Conservation (phyloP, 2,888 invertebrate genomes). For the Thymelicus lineola region DNA sequence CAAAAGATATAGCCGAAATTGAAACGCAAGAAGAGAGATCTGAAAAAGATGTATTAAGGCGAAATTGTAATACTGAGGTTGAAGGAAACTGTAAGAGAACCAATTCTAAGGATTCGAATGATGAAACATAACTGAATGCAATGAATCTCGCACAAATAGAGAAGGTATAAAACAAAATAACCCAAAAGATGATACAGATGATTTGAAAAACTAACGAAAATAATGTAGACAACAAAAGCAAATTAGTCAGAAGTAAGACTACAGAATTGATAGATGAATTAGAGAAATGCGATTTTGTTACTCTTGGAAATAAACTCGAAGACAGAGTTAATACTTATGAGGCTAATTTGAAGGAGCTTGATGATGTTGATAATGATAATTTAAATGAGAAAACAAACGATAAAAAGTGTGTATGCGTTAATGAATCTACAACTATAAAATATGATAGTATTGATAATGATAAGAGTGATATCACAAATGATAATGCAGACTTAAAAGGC, state of each 20-base stretch:
- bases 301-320: slow-evolving; percentile 76
- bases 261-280: slow-evolving; percentile 72
- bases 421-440: slow-evolving; percentile 11
- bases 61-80: neutral
- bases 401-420: slow-evolving; percentile 2
- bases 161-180: neutral
- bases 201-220: neutral
- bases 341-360: slow-evolving; percentile 66
- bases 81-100: neutral
- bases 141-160: no score
- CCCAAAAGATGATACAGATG: neutral
- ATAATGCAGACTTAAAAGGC: slow-evolving; percentile 8
- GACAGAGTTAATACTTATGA: slow-evolving; percentile 68
- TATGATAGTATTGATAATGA: slow-evolving; percentile 14
- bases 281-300: slow-evolving; percentile 80
- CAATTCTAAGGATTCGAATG: neutral
- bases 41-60: no score
- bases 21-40: neutral
- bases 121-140: neutral
- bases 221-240: slow-evolving; percentile 4
- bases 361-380: slow-evolving; percentile 40
- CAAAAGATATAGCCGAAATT: neutral
- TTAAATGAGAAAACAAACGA: slow-evolving; percentile 2
- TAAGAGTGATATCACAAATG: slow-evolving; percentile 10
- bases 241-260: slow-evolving; percentile 48